Evolutionary conservation across 1,140 invertebrate genomes (phyloP).

Genomic region (Drosophila bocqueti): DNA sequence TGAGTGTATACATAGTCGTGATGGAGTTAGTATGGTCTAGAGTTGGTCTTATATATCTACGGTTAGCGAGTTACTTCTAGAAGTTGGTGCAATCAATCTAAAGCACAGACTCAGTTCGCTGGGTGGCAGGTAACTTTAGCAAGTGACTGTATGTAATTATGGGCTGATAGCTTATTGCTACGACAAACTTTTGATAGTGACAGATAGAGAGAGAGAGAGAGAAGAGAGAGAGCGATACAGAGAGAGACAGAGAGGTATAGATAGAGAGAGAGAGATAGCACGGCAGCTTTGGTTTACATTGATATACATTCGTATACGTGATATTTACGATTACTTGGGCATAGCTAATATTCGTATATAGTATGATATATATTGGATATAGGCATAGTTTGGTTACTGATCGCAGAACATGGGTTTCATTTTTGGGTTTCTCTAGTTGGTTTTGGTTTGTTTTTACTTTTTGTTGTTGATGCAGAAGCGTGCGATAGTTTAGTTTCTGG

Average conservation of each 20-base stretch:
- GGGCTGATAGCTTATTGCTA: conserved; percentile 46
- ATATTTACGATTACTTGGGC: conserved; percentile 77
- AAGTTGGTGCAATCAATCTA: conserved; percentile 61
- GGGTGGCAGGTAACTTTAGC: conserved; percentile 57
- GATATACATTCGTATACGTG: conserved; percentile 72
- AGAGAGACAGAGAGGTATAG: conserved; percentile 29
- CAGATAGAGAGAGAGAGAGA: conserved; percentile 43
- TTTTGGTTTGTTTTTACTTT: conserved; percentile 10
- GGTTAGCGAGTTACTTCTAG: conserved; percentile 49
- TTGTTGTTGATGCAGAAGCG: conserved; percentile 80
- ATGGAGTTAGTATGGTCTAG: conserved; percentile 37
- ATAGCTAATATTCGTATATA: conserved; percentile 75
- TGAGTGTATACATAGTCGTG: conserved; percentile 9
- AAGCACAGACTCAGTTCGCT: conserved; percentile 68
- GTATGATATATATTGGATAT: conserved; percentile 53
- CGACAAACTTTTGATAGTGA: conserved; percentile 54
- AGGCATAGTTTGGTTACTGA: conserved; percentile 74
- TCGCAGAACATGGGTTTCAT: conserved; percentile 74
- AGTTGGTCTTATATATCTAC: conserved; percentile 34
- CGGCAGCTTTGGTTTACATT: conserved; percentile 74
- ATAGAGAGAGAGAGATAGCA: conserved; percentile 58
- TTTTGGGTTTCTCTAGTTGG: conserved; percentile 53
- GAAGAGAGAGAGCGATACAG: conserved; percentile 8
- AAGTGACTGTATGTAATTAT: conserved; percentile 48
- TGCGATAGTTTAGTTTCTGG: conserved; percentile 78